phyloP scores from a whole-genome alignment of 2,113 vertebrate species.

The Epinephelus moara region DNA sequence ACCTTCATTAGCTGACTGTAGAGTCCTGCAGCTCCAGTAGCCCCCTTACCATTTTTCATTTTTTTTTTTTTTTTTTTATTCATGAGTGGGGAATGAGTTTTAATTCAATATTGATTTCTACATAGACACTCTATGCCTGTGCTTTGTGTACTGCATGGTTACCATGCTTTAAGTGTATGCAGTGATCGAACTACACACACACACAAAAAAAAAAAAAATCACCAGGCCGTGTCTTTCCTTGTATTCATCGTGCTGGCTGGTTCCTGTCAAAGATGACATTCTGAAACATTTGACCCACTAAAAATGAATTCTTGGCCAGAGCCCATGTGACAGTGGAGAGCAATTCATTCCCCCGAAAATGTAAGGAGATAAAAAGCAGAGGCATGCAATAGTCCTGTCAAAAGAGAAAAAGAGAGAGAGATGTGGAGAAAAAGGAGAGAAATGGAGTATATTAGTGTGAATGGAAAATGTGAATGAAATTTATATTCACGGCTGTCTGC shows the following conservation, averaged over 20 bases:
- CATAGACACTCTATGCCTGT: slow-evolving; percentile 62
- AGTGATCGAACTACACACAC: slow-evolving; percentile 61
- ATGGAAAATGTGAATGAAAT: slow-evolving; percentile 82
- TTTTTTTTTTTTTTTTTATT: slow-evolving; percentile 73
- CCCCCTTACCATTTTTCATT: slow-evolving; percentile 67
- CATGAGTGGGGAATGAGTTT: slow-evolving; percentile 76
- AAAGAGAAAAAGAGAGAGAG: slow-evolving; percentile 43
- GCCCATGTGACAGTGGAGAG: slow-evolving; percentile 78
- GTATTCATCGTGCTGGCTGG: slow-evolving; percentile 83
- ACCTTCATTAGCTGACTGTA: slow-evolving; percentile 85
- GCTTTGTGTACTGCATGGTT: slow-evolving; percentile 56
- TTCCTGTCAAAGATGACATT: slow-evolving; percentile 86
- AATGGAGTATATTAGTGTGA: slow-evolving; percentile 74
- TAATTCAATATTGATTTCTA: slow-evolving; percentile 84
- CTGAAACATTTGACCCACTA: slow-evolving; percentile 86
- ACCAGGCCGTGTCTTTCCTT: slow-evolving; percentile 75
- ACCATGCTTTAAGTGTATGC: slow-evolving; percentile 73
- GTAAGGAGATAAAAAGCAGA: slow-evolving; percentile 81
- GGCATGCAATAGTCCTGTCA: slow-evolving; percentile 82
- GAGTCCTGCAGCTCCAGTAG: slow-evolving; percentile 70
- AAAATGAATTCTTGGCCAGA: slow-evolving; percentile 83
- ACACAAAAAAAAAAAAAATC: slow-evolving; percentile 34
- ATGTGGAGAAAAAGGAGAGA: slow-evolving; percentile 30
- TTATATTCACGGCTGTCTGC: slow-evolving; percentile 72
- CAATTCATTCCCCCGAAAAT: slow-evolving; percentile 84